phyloP scores from a whole-genome alignment of 2,113 vertebrate genomes.

The Corythaixoides concolor region DNA sequence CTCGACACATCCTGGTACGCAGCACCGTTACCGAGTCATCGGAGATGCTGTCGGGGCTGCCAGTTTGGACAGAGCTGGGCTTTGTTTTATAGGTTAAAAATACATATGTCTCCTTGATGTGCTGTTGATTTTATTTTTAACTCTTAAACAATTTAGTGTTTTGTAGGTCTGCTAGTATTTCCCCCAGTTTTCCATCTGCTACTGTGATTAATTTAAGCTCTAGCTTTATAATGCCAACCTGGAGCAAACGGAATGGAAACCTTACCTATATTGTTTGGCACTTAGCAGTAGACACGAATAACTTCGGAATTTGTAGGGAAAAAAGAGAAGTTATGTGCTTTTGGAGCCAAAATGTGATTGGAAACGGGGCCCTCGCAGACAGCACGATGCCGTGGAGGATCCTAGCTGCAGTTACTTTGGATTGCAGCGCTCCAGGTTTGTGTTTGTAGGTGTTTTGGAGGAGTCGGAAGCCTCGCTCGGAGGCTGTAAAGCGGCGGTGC shows the following conservation, averaged over 20 bases:
- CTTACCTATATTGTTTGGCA: slow-evolving; percentile 8
- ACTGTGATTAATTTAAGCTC: slow-evolving; percentile 20
- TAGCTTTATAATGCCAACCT: neutral
- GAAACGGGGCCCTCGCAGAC: neutral
- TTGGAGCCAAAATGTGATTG: neutral
- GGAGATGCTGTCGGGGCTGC: neutral
- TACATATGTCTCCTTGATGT: neutral
- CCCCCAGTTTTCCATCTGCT: slow-evolving; percentile 59
- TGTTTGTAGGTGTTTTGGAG: neutral
- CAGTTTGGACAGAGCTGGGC: neutral
- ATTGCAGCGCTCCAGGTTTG: neutral
- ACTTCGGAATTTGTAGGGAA: neutral
- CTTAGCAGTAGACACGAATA: neutral
- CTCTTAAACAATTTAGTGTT: slow-evolving; percentile 8
- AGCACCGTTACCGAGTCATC: rapidly evolving
- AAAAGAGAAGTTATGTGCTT: neutral
- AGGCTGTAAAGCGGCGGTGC: rapidly evolving
- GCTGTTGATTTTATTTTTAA: slow-evolving; percentile 56
- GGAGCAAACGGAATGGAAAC: slow-evolving; percentile 22
- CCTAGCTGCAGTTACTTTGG: neutral
- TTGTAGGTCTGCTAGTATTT: slow-evolving; percentile 1
- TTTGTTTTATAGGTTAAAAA: neutral
- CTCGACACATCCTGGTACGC: rapidly evolving
- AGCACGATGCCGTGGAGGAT: neutral
- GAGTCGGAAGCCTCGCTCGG: neutral